Conservation (phyloP, 1,140 invertebrate genomes). For the Hylyphantes graminicola region DNA sequence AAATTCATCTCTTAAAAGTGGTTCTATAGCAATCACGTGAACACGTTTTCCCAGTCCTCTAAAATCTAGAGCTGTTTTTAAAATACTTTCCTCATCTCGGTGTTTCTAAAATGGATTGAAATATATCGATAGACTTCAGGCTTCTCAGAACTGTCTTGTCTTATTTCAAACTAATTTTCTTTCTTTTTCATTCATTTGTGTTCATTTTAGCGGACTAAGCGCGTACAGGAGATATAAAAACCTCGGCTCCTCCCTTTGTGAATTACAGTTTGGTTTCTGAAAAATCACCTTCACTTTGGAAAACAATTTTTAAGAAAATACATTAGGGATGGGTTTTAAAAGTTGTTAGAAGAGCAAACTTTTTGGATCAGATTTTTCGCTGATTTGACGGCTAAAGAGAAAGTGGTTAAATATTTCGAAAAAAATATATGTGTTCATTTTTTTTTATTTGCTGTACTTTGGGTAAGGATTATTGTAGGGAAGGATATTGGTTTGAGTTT, state of each 20-base stretch:
- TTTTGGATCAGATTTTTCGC: too few species aligned
- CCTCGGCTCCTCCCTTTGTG: constrained; percentile 28
- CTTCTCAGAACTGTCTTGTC: constrained; percentile 22
- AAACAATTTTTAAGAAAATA: not conserved
- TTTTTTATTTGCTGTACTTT: too few species aligned
- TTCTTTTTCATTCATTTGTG: constrained; percentile 5
- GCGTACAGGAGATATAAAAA: constrained; percentile 12
- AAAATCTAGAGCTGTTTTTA: constrained; percentile 18
- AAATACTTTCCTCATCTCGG: not conserved
- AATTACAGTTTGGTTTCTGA: not conserved
- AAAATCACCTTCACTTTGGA: not conserved
- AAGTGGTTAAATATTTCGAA: too few species aligned
- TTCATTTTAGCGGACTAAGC: constrained; percentile 16
- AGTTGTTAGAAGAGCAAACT: too few species aligned
- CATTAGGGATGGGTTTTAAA: too few species aligned
- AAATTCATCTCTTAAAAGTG: constrained; percentile 54
- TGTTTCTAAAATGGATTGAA: constrained; percentile 40
- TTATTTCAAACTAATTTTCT: constrained; percentile 11
- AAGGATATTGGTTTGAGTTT: too few species aligned
- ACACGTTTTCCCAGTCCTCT: constrained; percentile 35
- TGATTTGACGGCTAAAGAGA: too few species aligned
- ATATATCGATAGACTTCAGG: constrained; percentile 37
- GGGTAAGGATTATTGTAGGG: too few species aligned
- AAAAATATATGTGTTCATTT: too few species aligned
- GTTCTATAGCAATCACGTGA: constrained; percentile 28